These are phyloP conservation scores for Thermophis baileyi DNA, from an alignment of 2,113 vertebrate species.

Conservation along the genomic window DNA sequence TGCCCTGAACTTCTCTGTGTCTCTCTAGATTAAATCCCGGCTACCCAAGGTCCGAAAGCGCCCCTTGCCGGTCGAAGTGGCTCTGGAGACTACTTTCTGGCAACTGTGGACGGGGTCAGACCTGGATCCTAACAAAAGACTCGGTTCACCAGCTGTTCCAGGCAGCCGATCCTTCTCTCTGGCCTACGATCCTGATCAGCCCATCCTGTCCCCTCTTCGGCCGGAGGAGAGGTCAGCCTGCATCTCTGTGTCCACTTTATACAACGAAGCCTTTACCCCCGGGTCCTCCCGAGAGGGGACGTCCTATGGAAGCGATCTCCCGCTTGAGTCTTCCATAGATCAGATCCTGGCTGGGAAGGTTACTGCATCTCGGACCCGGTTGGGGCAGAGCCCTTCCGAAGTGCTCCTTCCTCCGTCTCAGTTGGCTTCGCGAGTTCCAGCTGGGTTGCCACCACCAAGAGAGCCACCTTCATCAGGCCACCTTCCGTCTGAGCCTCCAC, in stretches of 20 bases:
- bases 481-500: background rate
- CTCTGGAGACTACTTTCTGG: background rate
- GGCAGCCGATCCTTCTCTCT: background rate
- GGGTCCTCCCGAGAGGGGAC: background rate
- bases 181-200: accelerated
- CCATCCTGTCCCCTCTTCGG: background rate
- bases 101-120: background rate
- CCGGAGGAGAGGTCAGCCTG: background rate
- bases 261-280: accelerated
- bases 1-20: background rate
- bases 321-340: accelerated
- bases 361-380: accelerated
- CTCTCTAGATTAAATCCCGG: slow-evolving; percentile 61
- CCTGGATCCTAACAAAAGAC: background rate
- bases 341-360: accelerated
- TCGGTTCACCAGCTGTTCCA: background rate
- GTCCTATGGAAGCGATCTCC: accelerated
- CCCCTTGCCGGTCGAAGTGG: slow-evolving; percentile 26
- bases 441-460: accelerated
- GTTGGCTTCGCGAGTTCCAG: background rate
- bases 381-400: background rate
- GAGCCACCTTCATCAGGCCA: background rate
- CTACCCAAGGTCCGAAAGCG: slow-evolving; percentile 66
- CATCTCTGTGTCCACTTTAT: accelerated
- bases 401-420: background rate